Evolutionary conservation across 2,797 vertebrate genomes (phyloP).

Genomic region (Sebastes goodei): DNA sequence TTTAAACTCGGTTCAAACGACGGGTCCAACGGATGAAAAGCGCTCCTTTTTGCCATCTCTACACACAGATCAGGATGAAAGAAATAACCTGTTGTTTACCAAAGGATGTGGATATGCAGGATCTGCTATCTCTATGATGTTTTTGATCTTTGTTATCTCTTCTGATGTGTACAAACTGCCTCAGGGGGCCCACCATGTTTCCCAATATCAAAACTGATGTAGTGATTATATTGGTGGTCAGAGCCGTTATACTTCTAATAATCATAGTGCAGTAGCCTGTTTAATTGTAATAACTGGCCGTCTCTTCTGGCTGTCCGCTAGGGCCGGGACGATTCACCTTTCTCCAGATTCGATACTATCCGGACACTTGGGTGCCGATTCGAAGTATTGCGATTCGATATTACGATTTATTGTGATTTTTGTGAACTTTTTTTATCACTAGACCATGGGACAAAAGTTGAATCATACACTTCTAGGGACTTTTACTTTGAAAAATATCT

Average conservation of each 20-base stretch:
- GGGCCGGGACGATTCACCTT: too few species aligned
- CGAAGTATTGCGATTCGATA: too few species aligned
- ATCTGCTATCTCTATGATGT: slow-evolving; percentile 28
- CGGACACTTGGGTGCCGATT: too few species aligned
- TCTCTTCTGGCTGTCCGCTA: slow-evolving; percentile 21
- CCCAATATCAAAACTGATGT: slow-evolving; percentile 10
- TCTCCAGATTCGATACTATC: too few species aligned
- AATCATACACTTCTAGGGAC: too few species aligned
- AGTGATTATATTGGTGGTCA: slow-evolving; percentile 1
- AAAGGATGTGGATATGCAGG: neutral
- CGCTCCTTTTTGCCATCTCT: neutral
- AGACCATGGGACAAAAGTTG: too few species aligned
- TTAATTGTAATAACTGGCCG: neutral
- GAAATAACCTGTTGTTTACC: slow-evolving; percentile 39
- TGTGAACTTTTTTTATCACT: too few species aligned
- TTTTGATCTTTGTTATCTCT: slow-evolving; percentile 22
- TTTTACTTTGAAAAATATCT: too few species aligned
- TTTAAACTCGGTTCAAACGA: slow-evolving; percentile 26
- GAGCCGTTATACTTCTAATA: neutral
- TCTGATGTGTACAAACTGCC: slow-evolving; percentile 38
- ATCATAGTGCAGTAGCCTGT: slow-evolving; percentile 17
- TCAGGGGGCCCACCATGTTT: neutral
- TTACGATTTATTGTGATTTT: too few species aligned
- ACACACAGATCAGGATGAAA: slow-evolving; percentile 42
- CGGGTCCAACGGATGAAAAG: slow-evolving; percentile 11